Conservation (phyloP, 2,888 invertebrate genomes). For the Trissolcus japonicus region DNA sequence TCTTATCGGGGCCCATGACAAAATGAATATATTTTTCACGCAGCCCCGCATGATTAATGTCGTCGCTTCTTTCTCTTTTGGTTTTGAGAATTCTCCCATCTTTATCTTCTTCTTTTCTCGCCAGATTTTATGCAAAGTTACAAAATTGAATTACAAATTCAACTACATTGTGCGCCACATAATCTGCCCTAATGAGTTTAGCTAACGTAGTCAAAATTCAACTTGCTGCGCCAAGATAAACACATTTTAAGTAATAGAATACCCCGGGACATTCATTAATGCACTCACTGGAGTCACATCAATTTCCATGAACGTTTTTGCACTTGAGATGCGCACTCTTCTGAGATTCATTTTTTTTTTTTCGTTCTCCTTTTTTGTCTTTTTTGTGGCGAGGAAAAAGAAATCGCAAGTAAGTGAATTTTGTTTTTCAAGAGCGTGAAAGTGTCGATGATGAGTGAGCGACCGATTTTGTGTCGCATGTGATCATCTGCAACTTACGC, state of each 20-base stretch:
- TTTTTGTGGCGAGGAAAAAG: neutral
- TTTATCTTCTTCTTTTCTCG: too few relatives aligned
- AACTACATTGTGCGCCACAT: too few relatives aligned
- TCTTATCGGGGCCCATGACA: too few relatives aligned
- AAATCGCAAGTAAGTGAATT: neutral
- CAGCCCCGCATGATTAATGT: too few relatives aligned
- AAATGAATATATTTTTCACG: too few relatives aligned
- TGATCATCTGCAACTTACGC: constrained; percentile 17
- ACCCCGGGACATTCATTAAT: constrained; percentile 8
- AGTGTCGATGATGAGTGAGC: too few relatives aligned
- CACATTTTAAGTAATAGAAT: constrained; percentile 10
- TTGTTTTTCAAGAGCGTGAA: neutral
- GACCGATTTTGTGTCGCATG: neutral
- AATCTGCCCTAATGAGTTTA: constrained; percentile 3
- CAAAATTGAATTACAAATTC: too few relatives aligned
- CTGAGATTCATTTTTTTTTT: constrained; percentile 1
- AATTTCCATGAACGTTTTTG: constrained; percentile 9
- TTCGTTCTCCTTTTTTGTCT: constrained; percentile 3
- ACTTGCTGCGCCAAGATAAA: constrained; percentile 2
- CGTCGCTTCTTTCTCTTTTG: too few relatives aligned
- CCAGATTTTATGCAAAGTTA: too few relatives aligned
- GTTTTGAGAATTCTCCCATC: too few relatives aligned
- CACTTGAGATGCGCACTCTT: too few relatives aligned
- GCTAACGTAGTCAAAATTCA: constrained; percentile 6
- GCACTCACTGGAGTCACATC: constrained; percentile 3